Base-by-base conservation (phyloP, 2,113 vertebrate species). In the Halichoerus grypus region DNA sequence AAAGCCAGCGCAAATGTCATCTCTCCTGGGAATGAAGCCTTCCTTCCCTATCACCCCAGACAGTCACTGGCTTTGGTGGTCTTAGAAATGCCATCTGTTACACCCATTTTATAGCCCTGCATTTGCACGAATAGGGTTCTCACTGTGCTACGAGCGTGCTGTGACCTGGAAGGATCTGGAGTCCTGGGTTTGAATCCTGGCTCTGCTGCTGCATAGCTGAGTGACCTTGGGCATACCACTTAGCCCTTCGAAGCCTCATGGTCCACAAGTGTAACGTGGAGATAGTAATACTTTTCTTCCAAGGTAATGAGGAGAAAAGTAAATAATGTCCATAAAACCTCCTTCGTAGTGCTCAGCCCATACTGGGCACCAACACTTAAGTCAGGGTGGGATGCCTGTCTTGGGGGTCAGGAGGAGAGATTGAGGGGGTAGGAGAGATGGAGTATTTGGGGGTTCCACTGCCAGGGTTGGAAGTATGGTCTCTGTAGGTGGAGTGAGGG, bases 21-120 rank as follows among this genome's bases (percentile, higher is more conserved):
- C 69, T 88, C 67, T 79, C 53, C 46, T 36, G 49, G 72, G 53
- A 90, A 39, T 6, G 22, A 74, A 91, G n/a, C 22, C 51, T 46
- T 55, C 33, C 59, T 42, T 67, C 36, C 31, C 6, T 0, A 5
- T 7, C n/a, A 31, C 31, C 28, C 63, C 57, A 77, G 18, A 36
- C 8, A 26, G 36, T 7, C 1, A 0, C 59, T 82, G 42, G 28
- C 21, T 79, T 49, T 18, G 0, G 1, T 1, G 4, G 5, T 14
- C 69, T 80, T 0, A 0, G 9, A 42, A 81, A 65, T 12, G 18
- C 88, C 46, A 26, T 3, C 39, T 61, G 7, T 63, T 11, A 24
- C 5, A 16, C 24, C 74, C 31, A 12, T 8, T 55, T 39, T 24
- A 1, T 0, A 26, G 77, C 53, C 57, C 88, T n/a, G 31, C 59